Evolutionary conservation across 1,140 invertebrate species (phyloP).

Genomic region (Ptiloglossa arizonensis): DNA sequence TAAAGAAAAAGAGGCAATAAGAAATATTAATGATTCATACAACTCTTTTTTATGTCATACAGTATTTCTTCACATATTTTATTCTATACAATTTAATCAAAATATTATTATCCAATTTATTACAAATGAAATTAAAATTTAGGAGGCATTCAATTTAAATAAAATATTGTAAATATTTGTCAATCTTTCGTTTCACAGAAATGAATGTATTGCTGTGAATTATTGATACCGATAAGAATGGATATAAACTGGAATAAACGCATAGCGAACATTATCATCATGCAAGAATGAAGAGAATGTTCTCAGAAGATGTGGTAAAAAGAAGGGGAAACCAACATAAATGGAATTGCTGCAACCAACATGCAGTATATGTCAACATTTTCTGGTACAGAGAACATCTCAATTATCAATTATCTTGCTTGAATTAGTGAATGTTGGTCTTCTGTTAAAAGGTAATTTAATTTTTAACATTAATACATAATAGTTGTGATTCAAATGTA

Average conservation of each 20-base stretch:
- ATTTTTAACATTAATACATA: slow-evolving; percentile 17
- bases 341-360: slow-evolving; percentile 74
- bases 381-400: slow-evolving; percentile 71
- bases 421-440: slow-evolving; percentile 45
- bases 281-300: slow-evolving; percentile 52
- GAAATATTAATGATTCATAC: too few species aligned
- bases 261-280: slow-evolving; percentile 45
- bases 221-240: slow-evolving; percentile 42
- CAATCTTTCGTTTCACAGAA: slow-evolving; percentile 6
- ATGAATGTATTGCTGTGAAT: slow-evolving; percentile 45
- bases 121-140: background rate
- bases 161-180: background rate
- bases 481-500: too few species aligned
- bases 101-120: background rate
- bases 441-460: slow-evolving; percentile 56
- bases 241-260: slow-evolving; percentile 34
- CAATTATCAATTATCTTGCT: slow-evolving; percentile 14
- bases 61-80: slow-evolving; percentile 5
- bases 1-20: background rate
- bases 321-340: slow-evolving; percentile 74
- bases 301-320: slow-evolving; percentile 34
- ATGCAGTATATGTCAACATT: slow-evolving; percentile 68
- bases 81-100: background rate
- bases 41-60: background rate
- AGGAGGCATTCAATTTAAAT: background rate